Base-by-base conservation (phyloP, 2,113 vertebrate species). In the Pterocles gutturalis region DNA sequence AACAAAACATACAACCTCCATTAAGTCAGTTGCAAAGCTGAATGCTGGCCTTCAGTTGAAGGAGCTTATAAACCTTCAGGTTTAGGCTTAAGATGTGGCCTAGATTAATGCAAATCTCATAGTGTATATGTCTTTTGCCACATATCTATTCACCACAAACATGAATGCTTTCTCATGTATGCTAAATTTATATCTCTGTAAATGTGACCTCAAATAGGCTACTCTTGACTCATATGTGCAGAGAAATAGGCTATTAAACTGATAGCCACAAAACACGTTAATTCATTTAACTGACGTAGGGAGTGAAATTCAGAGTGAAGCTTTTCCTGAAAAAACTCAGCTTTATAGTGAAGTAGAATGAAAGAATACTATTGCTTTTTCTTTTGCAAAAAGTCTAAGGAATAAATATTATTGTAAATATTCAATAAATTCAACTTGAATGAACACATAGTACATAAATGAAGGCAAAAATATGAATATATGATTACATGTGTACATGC, bases 401-500 rank as follows among this genome's bases (percentile, higher is more conserved):
- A 91, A 83, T 21, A 93, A 80, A 46, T 58, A 62, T 58, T 57
- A 66, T 46, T 87, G 65, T 36, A 91, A 89, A 61, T 34, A 62
- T 76, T 76, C 41, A 93, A 58, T 81, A 83, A 89, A 92, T 88
- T 58, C 92, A 93, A 94, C 81, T 90, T 64, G 79, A 97, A 71
- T 54, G 61, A 95, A 87, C 55, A 94, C 13, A 85, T 19, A 80
- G n/a, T 70, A 95, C 67, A 88, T 86, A 96, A 95, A 96, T 83
- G 61, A 93, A 96, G 71, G 61, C 28, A 51, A 96, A 96, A 91
- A 96, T 72, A 92, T 88, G 70, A 97, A 89, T 84, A 81, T 71
- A 94, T 62, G 33, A 79, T 93, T 94, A 93, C 89, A 94, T 87
- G 96, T n/a, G 91, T 46, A 94, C 87, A 96, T 92, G 66, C 76